Evolutionary conservation across 2,888 invertebrate species (phyloP), one percentile per base, ranked within the genome.

Genomic region (Itoplectis maculator): DNA sequence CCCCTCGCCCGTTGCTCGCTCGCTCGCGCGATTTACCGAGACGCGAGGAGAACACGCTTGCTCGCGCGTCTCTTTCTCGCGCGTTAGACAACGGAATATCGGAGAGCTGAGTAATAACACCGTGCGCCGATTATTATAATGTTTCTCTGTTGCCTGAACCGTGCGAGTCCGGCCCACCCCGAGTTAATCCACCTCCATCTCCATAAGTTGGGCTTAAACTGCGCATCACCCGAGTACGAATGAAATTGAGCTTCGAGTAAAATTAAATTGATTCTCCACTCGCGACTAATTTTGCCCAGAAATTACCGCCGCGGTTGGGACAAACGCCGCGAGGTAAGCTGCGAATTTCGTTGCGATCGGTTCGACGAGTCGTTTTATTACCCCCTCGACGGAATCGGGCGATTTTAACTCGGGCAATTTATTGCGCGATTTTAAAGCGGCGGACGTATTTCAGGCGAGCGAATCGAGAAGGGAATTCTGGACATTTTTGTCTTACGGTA

Each of bases 261-360:
- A 29, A 29, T 29, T 29, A 29, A 29, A 29, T 29, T 29, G 29
- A 47, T n/a, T 18, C 63, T 2, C 29, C 29, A 5, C 29, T 29
- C 29, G 29, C 29, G 5, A 80, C 78, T 74, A 73, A 77, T 73
- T 77, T 77, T 78, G 81, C 66, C 66, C 81, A 63, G 73, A 29
- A 29, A 29, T 29, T 29, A 29, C 29, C 29, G 5, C 29, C 29
- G 29, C 29, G 29, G 29, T 29, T n/a, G 5, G 5, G 29, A 29
- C 29, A 29, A 29, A 29, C 29, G 29, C 29, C 29, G n/a, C n/a
- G 29, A 29, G 29, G 29, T 5, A 3, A 2, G 29, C 29, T 5
- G 29, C 29, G 29, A 29, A 29, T 29, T 29, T 29, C 29, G 29
- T n/a, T 29, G 29, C 29, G 29, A 5, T 5, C 29, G 2, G 29